Evolutionary conservation across 2,888 invertebrate genomes (phyloP).

Genomic region (Glyphotaelius pellucidus): DNA sequence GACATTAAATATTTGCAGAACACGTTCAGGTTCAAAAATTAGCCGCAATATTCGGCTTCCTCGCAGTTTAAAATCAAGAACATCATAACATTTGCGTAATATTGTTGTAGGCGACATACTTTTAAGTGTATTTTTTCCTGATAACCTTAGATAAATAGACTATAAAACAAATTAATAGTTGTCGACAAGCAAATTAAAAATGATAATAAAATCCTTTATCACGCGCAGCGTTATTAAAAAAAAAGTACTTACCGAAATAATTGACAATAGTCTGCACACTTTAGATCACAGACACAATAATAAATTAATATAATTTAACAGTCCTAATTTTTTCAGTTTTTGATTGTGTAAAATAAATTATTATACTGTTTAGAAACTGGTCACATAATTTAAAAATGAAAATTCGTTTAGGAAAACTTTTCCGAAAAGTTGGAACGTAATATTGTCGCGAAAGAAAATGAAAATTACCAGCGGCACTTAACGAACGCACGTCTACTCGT

Average conservation of each 20-base stretch:
- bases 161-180: background rate
- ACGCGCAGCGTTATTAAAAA: background rate
- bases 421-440: background rate
- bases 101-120: background rate
- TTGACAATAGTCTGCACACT: background rate
- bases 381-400: background rate
- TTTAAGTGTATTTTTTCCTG: background rate
- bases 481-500: slow-evolving; percentile 12
- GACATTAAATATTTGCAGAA: slow-evolving; percentile 43
- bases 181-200: background rate
- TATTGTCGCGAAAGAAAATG: background rate
- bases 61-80: background rate
- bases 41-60: background rate
- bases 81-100: background rate
- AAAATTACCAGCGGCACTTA: background rate
- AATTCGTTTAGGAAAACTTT: background rate
- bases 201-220: background rate
- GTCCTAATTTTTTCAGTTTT: background rate
- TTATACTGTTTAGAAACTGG: background rate
- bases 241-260: background rate
- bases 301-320: background rate
- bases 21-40: slow-evolving; percentile 24
- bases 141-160: background rate
- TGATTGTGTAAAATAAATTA: background rate
- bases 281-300: background rate